These are phyloP conservation scores for Aspidiotus rigidus DNA, from an alignment of 2,888 invertebrate species.

Conservation along the genomic window DNA sequence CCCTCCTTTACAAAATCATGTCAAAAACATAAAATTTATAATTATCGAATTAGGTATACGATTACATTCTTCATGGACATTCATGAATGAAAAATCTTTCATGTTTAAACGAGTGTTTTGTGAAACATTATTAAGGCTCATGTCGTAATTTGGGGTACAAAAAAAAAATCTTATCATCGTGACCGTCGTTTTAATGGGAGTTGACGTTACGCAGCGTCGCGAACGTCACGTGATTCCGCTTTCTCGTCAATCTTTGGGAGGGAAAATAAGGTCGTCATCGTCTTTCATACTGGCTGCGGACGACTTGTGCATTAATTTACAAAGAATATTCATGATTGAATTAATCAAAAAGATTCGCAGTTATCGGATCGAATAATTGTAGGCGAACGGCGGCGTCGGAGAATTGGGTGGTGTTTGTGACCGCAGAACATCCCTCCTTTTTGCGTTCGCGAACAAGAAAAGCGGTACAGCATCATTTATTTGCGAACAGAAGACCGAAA, in stretches of 20 bases:
- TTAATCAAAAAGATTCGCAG: not conserved
- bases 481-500: constrained; percentile 9
- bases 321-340: constrained; percentile 4
- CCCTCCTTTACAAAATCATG: constrained; percentile 22
- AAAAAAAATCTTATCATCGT: constrained; percentile 1
- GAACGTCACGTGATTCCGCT: not conserved
- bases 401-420: constrained; percentile 19
- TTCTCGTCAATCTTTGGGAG: too few relatives aligned
- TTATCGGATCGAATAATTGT: not conserved
- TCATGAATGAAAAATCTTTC: not conserved
- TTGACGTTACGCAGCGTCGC: not conserved
- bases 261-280: not conserved
- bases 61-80: not conserved
- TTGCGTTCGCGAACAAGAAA: not conserved
- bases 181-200: not conserved
- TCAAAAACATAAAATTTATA: constrained; percentile 30
- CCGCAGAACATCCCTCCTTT: not conserved
- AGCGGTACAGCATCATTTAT: not conserved
- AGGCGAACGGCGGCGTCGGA: not conserved
- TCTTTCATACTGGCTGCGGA: not conserved
- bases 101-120: not conserved
- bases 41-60: constrained; percentile 22
- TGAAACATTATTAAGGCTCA: not conserved
- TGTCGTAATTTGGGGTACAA: not conserved
- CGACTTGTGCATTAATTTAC: not conserved